Percentiles rank a stretch among this genome's conserved stretches.
These are phyloP conservation scores for Andricus quercusramuli DNA, from an alignment of 2,888 invertebrate genomes.

Conservation along the genomic window DNA sequence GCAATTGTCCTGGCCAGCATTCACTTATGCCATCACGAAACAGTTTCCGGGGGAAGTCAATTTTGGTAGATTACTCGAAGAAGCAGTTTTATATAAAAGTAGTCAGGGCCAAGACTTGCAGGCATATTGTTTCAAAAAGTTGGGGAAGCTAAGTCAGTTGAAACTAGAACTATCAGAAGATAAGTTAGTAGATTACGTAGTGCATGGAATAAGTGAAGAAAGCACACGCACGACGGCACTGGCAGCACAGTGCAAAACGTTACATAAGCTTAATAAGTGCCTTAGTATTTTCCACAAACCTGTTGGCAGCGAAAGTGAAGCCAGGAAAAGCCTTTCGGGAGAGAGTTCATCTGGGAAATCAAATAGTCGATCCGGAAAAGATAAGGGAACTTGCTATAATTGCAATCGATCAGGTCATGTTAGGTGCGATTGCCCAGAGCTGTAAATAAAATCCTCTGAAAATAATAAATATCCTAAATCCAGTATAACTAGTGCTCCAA, in stretches of 20 bases:
- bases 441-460: too few relatives aligned
- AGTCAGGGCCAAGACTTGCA: constrained; percentile 47
- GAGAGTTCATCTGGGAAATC: too few relatives aligned
- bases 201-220: constrained; percentile 52
- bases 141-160: constrained; percentile 45
- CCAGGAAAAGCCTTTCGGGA: too few relatives aligned
- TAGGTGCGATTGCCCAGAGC: too few relatives aligned
- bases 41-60: constrained; percentile 52
- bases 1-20: constrained; percentile 48
- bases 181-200: constrained; percentile 49
- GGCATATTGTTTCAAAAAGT: constrained; percentile 51
- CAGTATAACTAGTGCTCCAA: too few relatives aligned
- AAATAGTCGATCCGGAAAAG: too few relatives aligned
- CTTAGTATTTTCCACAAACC: constrained; percentile 22
- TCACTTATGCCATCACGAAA: constrained; percentile 43
- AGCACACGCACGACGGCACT: constrained; percentile 42
- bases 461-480: too few relatives aligned
- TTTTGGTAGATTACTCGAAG: constrained; percentile 48
- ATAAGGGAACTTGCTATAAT: too few relatives aligned
- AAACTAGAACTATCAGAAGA: constrained; percentile 50
- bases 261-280: constrained; percentile 46
- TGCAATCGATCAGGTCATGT: too few relatives aligned
- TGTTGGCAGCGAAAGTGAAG: too few relatives aligned
- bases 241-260: constrained; percentile 42
- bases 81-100: constrained; percentile 45